These are phyloP conservation scores for Lomographa bimaculata DNA, from an alignment of 2,888 invertebrate species.

Conservation along the genomic window DNA sequence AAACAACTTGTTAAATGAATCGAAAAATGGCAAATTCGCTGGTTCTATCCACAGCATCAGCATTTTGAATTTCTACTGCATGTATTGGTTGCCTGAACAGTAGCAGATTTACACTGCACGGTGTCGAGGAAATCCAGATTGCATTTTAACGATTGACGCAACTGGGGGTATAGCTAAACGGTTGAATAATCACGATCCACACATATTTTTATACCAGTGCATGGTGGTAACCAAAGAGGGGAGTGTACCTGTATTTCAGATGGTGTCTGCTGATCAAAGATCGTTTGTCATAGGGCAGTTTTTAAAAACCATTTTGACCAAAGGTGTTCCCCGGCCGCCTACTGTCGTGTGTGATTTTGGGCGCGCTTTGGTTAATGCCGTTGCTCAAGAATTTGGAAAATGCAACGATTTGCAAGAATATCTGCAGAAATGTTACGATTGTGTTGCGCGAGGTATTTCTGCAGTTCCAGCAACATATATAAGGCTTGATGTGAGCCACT, in stretches of 20 bases:
- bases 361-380: constrained; percentile 2
- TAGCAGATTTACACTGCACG: not conserved
- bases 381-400: constrained; percentile 20
- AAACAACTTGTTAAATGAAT: too few species aligned
- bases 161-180: too few species aligned
- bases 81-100: too few species aligned
- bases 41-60: too few species aligned
- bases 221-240: not conserved
- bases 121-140: not conserved
- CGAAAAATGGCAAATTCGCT: too few species aligned
- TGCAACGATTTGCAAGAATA: constrained; percentile 1
- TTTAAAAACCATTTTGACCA: too few species aligned
- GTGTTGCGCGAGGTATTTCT: not conserved
- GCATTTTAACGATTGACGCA: not conserved
- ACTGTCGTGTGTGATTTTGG: constrained; percentile 1
- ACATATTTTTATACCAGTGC: constrained; percentile 1
- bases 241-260: not conserved
- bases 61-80: too few species aligned
- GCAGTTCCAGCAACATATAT: constrained; percentile 3
- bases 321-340: not conserved
- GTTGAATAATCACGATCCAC: not conserved
- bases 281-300: not conserved
- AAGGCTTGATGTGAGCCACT: constrained; percentile 11
- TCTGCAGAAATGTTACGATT: constrained; percentile 4
- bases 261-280: constrained; percentile 1